Conservation (phyloP, 2,888 invertebrate genomes). For the Tetragonisca angustula region DNA sequence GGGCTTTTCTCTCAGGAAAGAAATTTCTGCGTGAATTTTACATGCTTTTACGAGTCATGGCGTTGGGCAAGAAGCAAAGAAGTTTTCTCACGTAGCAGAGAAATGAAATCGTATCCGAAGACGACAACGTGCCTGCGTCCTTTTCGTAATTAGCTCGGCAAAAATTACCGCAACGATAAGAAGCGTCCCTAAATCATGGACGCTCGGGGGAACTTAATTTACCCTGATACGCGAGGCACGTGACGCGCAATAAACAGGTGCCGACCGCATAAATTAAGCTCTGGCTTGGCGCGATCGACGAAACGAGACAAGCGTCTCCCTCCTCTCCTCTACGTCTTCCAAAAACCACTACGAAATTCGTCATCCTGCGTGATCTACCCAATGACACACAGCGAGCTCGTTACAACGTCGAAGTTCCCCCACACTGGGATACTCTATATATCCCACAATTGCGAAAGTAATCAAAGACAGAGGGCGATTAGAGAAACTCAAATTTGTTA, state of each 20-base stretch:
- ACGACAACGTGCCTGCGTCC: too few relatives aligned
- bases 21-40: too few relatives aligned
- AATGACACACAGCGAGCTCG: background rate
- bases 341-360: slow-evolving; percentile 16
- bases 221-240: slow-evolving; percentile 10
- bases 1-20: too few relatives aligned
- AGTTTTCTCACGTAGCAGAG: background rate
- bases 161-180: slow-evolving; percentile 7
- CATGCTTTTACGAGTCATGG: too few relatives aligned
- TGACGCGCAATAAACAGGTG: slow-evolving; percentile 19
- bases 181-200: slow-evolving; percentile 17
- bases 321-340: background rate
- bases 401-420: background rate
- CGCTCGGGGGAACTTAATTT: slow-evolving; percentile 13
- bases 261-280: slow-evolving; percentile 33
- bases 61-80: too few relatives aligned
- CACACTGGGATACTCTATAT: background rate
- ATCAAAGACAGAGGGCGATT: background rate
- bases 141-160: background rate
- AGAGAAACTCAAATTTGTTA: too few relatives aligned
- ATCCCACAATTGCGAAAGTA: background rate
- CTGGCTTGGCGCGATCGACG: background rate
- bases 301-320: slow-evolving; percentile 16
- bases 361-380: background rate
- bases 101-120: background rate